Base-by-base conservation (phyloP, 2,113 vertebrate species). In the Glaucidium brasilianum region DNA sequence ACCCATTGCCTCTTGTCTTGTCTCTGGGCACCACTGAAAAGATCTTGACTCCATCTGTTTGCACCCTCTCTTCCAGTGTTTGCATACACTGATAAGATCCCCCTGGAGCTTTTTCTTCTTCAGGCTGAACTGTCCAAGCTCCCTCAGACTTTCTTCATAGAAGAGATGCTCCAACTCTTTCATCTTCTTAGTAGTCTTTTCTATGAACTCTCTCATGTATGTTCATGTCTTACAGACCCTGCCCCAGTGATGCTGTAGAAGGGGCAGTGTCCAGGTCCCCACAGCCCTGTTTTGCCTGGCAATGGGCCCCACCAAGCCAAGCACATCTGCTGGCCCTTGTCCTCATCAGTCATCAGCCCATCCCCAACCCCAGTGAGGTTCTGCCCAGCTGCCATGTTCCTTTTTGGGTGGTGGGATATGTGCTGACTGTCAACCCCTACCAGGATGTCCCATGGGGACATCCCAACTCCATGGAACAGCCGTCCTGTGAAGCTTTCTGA, bases 361-460 rank as follows among this genome's bases (percentile, higher is more conserved):
- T 35, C 3, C 12, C 9, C 17, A 41, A 26, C 5, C 5, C 16
- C 35, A 16, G 4, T 26, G 10, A 45, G 43, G 43, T 45, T 7
- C 43, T 4, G 17, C 17, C 43, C 43, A 45, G 43, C 43, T 45
- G 43, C 43, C 43, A 18, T 45, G 32, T 11, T 84, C 16, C 22
- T 11, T 9, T 3, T 3, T 52, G 22, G 3, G 5, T 7, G 0
- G 13, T 56, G 15, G 13, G 9, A 11, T 2, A 2, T 1, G 15
- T 77, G 15, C 27, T 88, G 39, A 8, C 8, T 88, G 45, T 37
- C 22, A 45, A 7, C 5, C 7, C 21, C 26, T 66, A 9, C 3
- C 23, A 9, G 25, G 22, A 22, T 1, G 10, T 11, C 39, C 25
- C 35, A 15, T 12, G 8, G 16, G 9, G 14, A 47, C 14, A 49